These are phyloP conservation scores for Netelia melanura DNA, from an alignment of 2,888 invertebrate genomes.

Conservation along the genomic window DNA sequence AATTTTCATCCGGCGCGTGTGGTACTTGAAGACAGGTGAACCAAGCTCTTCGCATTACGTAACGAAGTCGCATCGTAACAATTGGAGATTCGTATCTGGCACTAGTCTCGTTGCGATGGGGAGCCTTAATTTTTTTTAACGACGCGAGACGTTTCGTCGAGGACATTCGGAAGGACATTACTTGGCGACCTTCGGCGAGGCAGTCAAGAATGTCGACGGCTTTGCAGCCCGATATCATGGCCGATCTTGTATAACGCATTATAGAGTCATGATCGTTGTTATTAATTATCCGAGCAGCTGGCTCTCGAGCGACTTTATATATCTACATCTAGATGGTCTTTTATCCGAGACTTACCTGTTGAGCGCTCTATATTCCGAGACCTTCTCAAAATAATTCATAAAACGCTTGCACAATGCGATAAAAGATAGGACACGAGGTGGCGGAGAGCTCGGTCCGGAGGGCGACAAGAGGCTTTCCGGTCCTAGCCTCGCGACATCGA, in stretches of 20 bases:
- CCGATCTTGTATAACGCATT: slow-evolving; percentile 73
- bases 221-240: slow-evolving; percentile 81
- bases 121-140: neutral
- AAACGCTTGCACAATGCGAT: slow-evolving; percentile 78
- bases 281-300: no score
- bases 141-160: slow-evolving; percentile 40
- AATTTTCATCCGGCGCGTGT: slow-evolving; percentile 75
- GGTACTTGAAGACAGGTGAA: slow-evolving; percentile 80
- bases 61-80: slow-evolving; percentile 80
- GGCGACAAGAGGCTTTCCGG: slow-evolving; percentile 30
- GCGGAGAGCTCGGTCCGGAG: no score
- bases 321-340: no score
- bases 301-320: no score
- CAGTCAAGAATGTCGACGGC: slow-evolving; percentile 82
- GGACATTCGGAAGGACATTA: slow-evolving; percentile 74
- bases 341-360: slow-evolving; percentile 77
- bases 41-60: slow-evolving; percentile 81
- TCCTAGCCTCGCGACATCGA: slow-evolving; percentile 68
- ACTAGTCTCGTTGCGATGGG: neutral
- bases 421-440: slow-evolving; percentile 70
- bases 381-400: slow-evolving; percentile 83
- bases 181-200: slow-evolving; percentile 79
- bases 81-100: slow-evolving; percentile 53
- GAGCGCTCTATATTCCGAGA: slow-evolving; percentile 79
- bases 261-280: no score